Conservation (phyloP, 2,797 vertebrate species). For the Xerus rutilus region DNA sequence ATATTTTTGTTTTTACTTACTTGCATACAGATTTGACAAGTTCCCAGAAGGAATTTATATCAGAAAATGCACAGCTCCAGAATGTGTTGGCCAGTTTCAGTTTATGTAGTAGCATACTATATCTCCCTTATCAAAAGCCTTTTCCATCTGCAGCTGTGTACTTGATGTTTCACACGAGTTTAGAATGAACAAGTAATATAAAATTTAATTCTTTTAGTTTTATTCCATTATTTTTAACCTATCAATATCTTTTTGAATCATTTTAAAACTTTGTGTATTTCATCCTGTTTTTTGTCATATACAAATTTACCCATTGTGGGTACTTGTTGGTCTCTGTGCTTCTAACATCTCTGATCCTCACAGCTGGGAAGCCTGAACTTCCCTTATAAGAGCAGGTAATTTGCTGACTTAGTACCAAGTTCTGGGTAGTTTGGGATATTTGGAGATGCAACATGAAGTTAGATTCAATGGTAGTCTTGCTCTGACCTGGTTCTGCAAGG, state of each 20-base stretch:
- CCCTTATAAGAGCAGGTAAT: neutral
- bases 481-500: neutral
- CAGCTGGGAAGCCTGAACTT: neutral
- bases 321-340: neutral
- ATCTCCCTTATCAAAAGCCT: neutral
- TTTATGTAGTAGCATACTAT: neutral
- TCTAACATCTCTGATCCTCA: neutral
- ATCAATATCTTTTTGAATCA: neutral
- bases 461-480: neutral
- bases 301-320: neutral
- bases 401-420: neutral
- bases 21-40: conserved; percentile 1
- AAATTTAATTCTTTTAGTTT: neutral
- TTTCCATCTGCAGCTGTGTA: neutral
- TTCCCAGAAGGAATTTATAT: neutral
- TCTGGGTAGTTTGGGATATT: neutral
- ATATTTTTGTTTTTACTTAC: neutral
- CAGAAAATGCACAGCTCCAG: neutral
- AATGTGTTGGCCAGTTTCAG: neutral
- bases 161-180: neutral
- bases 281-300: neutral
- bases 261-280: neutral
- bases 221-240: neutral
- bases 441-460: neutral
- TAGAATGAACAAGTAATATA: neutral